These are phyloP conservation scores for Loriculus beryllinus DNA, from an alignment of 2,797 vertebrate genomes.

Conservation along the genomic window DNA sequence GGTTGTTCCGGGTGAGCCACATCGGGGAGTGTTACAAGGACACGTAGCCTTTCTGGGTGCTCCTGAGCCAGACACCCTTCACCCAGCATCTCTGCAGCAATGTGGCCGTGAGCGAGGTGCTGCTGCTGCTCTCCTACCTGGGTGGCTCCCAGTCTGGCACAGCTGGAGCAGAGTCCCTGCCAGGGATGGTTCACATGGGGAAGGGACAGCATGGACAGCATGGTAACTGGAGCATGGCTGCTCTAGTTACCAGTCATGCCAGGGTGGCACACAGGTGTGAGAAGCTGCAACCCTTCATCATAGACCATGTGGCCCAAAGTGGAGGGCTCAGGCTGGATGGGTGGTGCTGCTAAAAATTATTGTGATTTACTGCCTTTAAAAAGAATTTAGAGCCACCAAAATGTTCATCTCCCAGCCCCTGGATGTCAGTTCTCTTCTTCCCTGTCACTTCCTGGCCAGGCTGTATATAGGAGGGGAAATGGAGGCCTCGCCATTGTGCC, in stretches of 20 bases:
- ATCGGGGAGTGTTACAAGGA: accelerated
- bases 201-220: accelerated
- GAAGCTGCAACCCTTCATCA: not conserved
- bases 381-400: not conserved
- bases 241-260: not conserved
- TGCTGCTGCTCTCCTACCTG: not conserved
- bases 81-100: not conserved
- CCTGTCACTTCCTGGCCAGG: not conserved
- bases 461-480: not conserved
- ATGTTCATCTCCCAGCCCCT: not conserved
- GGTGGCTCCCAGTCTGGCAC: not conserved
- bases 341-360: not conserved
- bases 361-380: not conserved
- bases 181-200: accelerated
- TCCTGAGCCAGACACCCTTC: accelerated
- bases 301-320: not conserved
- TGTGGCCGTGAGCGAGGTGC: accelerated
- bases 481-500: not conserved
- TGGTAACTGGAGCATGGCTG: accelerated
- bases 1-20: no score
- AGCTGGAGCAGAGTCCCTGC: not conserved
- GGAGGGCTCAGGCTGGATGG: not conserved
- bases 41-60: not conserved
- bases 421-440: accelerated
- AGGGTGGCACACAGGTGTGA: accelerated